A percentile compares a stretch with the other conserved stretches of the same genome.
phyloP scores from a whole-genome alignment of 1,140 invertebrate species.

The Telenomus remus region DNA sequence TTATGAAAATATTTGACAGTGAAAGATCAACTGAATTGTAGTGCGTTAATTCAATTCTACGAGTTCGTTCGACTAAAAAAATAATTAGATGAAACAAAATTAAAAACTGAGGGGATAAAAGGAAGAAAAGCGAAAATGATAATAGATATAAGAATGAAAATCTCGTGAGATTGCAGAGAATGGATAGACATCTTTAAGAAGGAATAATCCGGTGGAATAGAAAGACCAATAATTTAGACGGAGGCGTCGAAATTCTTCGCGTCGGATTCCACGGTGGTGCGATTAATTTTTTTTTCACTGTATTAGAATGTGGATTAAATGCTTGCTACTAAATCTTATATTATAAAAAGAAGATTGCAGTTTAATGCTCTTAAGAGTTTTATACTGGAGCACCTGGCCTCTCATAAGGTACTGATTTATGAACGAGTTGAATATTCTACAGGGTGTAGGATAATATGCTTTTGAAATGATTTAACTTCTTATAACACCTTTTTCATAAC shows the following conservation, averaged over 20 bases:
- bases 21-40: too few species aligned
- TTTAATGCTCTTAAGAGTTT: slow-evolving; percentile 59
- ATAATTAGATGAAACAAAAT: not conserved
- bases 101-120: not conserved
- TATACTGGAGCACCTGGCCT: slow-evolving; percentile 44
- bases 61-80: too few species aligned
- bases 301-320: slow-evolving; percentile 44
- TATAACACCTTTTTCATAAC: slow-evolving; percentile 48
- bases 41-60: too few species aligned
- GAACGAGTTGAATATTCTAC: slow-evolving; percentile 48
- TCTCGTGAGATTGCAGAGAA: not conserved
- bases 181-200: slow-evolving; percentile 2
- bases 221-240: slow-evolving; percentile 19
- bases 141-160: too few species aligned
- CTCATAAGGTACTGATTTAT: slow-evolving; percentile 55
- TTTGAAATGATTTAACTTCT: slow-evolving; percentile 46
- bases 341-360: slow-evolving; percentile 52
- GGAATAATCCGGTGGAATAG: slow-evolving; percentile 4
- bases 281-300: slow-evolving; percentile 27
- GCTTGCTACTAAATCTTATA: slow-evolving; percentile 46
- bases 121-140: too few species aligned
- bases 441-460: slow-evolving; percentile 48
- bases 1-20: too few species aligned
- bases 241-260: slow-evolving; percentile 23
- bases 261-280: slow-evolving; percentile 6